These are phyloP conservation scores for Ephialtes manifestator DNA, from an alignment of 2,888 invertebrate species.

Conservation along the genomic window DNA sequence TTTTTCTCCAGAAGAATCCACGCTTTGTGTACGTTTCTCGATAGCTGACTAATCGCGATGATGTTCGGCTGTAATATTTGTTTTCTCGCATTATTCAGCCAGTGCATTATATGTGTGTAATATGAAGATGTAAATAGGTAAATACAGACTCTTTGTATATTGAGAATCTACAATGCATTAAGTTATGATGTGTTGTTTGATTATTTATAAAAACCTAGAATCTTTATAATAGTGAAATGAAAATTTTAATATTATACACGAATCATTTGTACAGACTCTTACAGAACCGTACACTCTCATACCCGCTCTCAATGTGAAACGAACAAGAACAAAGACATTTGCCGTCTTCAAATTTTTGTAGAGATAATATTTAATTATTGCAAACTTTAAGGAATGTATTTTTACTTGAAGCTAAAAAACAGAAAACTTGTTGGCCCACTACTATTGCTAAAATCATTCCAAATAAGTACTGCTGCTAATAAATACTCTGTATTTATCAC, in stretches of 20 bases:
- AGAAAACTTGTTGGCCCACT: too few relatives aligned
- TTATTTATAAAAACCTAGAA: background rate
- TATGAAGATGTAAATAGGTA: background rate
- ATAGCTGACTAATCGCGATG: constrained; percentile 15
- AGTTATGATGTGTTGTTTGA: background rate
- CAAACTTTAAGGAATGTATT: background rate
- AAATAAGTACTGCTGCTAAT: background rate
- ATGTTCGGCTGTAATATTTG: constrained; percentile 8
- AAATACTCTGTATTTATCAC: background rate
- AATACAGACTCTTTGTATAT: background rate
- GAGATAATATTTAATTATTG: background rate
- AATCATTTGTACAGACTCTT: too few relatives aligned
- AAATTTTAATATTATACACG: too few relatives aligned
- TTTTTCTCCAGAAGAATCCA: constrained; percentile 1
- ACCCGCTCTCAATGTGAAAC: too few relatives aligned
- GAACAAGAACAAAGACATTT: too few relatives aligned
- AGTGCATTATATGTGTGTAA: background rate
- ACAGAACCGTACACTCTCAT: too few relatives aligned
- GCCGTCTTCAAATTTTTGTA: background rate
- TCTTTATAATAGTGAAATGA: too few relatives aligned
- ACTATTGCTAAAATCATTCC: too few relatives aligned
- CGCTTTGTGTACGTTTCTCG: constrained; percentile 39
- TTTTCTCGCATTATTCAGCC: background rate
- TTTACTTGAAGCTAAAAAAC: background rate
- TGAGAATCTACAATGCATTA: background rate